Conservation (phyloP, 2,113 vertebrate genomes). For the Vireo altiloquus region DNA sequence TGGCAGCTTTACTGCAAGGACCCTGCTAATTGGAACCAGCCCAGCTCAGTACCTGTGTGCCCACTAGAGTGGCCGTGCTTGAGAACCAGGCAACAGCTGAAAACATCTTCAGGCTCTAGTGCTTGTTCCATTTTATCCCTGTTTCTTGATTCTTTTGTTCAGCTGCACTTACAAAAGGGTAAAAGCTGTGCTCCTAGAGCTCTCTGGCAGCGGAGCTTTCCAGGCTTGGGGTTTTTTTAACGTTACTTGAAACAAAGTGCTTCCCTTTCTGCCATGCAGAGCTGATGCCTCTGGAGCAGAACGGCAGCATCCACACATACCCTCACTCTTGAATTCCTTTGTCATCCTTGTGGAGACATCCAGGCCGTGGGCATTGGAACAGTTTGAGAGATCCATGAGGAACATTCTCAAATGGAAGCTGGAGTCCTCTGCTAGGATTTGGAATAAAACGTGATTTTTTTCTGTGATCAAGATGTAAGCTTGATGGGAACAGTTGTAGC, state of each 20-base stretch:
- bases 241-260: not conserved
- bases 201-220: not conserved
- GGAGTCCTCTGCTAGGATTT: not conserved
- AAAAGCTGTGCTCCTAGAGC: not conserved
- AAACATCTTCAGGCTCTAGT: not conserved
- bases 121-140: not conserved
- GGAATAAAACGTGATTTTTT: not conserved
- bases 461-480: not conserved
- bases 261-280: not conserved
- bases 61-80: not conserved
- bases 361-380: not conserved
- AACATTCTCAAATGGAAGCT: not conserved
- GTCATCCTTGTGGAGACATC: not conserved
- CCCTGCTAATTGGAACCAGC: not conserved
- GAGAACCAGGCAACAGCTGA: not conserved
- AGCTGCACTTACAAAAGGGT: not conserved
- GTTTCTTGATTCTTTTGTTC: not conserved
- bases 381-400: not conserved
- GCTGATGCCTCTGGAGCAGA: not conserved
- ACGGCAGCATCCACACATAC: not conserved
- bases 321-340: accelerated
- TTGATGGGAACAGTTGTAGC: not conserved
- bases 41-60: not conserved
- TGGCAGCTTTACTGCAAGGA: not conserved
- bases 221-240: not conserved